Conservation (phyloP, 2,113 vertebrate genomes). For the Syngnathus scovelli region DNA sequence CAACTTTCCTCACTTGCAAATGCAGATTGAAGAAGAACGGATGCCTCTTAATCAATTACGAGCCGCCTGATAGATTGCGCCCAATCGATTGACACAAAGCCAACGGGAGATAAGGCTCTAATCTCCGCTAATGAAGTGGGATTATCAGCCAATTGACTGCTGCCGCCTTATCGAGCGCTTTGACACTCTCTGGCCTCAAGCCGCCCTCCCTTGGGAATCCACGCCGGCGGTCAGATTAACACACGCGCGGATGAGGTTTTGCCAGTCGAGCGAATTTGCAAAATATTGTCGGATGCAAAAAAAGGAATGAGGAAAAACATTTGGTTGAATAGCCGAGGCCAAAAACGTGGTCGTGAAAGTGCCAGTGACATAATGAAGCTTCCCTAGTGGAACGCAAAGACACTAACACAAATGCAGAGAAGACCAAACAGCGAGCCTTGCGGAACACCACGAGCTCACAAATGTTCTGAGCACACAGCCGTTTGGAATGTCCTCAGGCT, state of each 20-base stretch:
- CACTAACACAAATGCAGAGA: no score
- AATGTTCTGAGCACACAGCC: neutral
- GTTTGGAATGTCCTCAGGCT: neutral
- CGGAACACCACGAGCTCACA: no score
- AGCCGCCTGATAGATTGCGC: constrained; percentile 48
- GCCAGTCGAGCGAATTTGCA: no score
- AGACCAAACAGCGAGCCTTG: no score
- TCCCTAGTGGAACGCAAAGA: no score
- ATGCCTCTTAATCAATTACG: constrained; percentile 54
- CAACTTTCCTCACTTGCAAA: neutral
- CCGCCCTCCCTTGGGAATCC: neutral
- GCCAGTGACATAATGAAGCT: no score
- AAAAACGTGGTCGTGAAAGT: no score
- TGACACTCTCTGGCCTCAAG: neutral
- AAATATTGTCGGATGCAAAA: no score
- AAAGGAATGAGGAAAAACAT: no score
- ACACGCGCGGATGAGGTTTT: no score
- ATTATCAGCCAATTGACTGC: constrained; percentile 58
- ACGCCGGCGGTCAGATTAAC: neutral
- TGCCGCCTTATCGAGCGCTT: constrained; percentile 38
- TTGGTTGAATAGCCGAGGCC: no score
- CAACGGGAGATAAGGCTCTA: constrained; percentile 38
- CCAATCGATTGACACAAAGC: constrained; percentile 58
- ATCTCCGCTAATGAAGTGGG: constrained; percentile 64
- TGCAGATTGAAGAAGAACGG: neutral